Evolutionary conservation across 2,888 invertebrate species (phyloP), one percentile per base, ranked within the genome.

Genomic region (Hirudinaria manillensis): DNA sequence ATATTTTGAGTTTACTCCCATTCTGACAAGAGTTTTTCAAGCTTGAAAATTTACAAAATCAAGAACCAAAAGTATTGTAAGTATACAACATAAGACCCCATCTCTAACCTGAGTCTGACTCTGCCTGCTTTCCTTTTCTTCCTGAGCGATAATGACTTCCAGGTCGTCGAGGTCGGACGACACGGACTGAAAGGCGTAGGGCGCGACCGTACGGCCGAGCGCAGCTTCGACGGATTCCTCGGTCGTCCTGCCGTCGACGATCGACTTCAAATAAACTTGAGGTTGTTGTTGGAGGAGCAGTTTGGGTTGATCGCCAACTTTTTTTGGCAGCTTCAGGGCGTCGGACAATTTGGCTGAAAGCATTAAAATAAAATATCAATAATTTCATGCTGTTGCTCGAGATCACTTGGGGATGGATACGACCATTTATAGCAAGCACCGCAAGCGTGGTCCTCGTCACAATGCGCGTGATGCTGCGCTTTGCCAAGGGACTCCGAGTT

Each of bases 111-210:
- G 45, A 45, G 16, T 16, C 13, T 45, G 45, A 45, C 45, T 45
- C 45, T 45, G 45, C 27, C 16, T 68, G 68, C 36, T 68, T 34
- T 34, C 32, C n/a, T 68, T 68, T 34, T 68, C 36, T 24, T 68
- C 68, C 6, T 36, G 68, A 68, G 32, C 36, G 27, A 68, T 32
- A 34, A 68, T 68, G 13, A 34, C 68, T 32, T 68, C 68, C 7
- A 68, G 68, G 21, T 68, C 68, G 13, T 68, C 68, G 32, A 68
- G 36, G 36, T 68, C 68, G 34, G 61, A 61, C n/a, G 61, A 61
- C 24, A 29, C n/a, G 7, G 61, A 24, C 29, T 61, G 61, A 45
- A 45, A 45, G 16, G 45, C 45, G 16, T 45, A 45, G 10, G 45
- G 45, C 45, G 16, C 10, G 45, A 45, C 45, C 3, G 45, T 16